Conservation (phyloP, 2,113 vertebrate species). For the Narcine bancroftii region DNA sequence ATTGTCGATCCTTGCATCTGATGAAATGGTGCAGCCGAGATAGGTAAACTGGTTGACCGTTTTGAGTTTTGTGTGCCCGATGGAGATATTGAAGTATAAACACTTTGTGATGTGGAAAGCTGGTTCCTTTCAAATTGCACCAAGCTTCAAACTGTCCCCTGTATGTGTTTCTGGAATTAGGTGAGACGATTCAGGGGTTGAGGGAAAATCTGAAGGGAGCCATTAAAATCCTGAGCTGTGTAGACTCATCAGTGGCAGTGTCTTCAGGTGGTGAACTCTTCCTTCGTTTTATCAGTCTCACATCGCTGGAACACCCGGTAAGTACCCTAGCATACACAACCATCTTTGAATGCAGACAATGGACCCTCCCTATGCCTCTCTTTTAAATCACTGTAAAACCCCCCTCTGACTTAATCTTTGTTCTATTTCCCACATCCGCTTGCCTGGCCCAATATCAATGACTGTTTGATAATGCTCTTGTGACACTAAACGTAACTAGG, state of each 20-base stretch:
- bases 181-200: conserved; percentile 84
- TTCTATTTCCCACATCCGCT: no score
- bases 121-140: neutral
- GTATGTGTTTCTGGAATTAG: conserved; percentile 46
- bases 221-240: conserved; percentile 68
- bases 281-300: conserved; percentile 92
- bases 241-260: conserved; percentile 89
- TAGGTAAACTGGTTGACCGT: no score
- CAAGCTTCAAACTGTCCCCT: neutral
- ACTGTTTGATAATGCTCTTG: no score
- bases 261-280: conserved; percentile 92
- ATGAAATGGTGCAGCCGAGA: no score
- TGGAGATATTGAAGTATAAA: no score
- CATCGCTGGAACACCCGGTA: conserved; percentile 81
- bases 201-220: conserved; percentile 77
- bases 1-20: no score
- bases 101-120: no score
- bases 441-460: no score
- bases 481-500: no score
- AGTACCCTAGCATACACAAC: conserved; percentile 39
- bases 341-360: neutral
- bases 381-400: neutral
- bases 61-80: no score
- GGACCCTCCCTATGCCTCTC: neutral
- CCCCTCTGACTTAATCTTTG: no score